Evolutionary conservation across 2,113 vertebrate genomes (phyloP), one percentile per base, ranked within the genome.

Genomic region (Onychostoma macrolepis): DNA sequence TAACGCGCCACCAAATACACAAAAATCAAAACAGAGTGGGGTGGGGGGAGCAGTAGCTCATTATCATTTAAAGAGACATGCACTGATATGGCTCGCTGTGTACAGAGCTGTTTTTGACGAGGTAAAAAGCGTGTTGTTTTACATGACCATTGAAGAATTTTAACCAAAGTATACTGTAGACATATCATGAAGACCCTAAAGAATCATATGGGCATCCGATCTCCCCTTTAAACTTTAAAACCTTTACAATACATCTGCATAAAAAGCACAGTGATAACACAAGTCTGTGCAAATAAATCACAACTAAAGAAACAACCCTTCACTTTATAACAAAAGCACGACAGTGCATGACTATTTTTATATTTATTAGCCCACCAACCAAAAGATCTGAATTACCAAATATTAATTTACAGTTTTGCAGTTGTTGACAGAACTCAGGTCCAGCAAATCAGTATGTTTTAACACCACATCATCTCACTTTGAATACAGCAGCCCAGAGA

Each of bases 401-500:
- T 58, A 36, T 56, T 61, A 80, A 58, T 58, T 9, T 21, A 56
- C 48, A n/a, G 21, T 38, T 61, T 26, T n/a, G 58, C 3, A 63
- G 3, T 36, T 63, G 24, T 26, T 69, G 36, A 43, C 81, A 13
- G 1, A 74, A 28, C 6, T 48, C 21, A n/a, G n/a, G n/a, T n/a
- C n/a, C n/a, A 41, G 24, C 30, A 76, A 48, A 76, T 48, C 11
- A 26, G 24, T 48, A 26, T 15, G 38, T 45, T 63, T 80, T 28
- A 85, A 87, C 50, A 84, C 53, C n/a, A 72, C 26, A 69, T 36
- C 26, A 45, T 21, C 26, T 74, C 48, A 69, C 48, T 83, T 67
- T 26, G 67, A 83, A 83, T 86, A 84, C 86, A 88, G 19, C 78
- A 87, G 72, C 71, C 76, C 53, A 61, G 24, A 50, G 21, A 85